phyloP scores from a whole-genome alignment of 2,888 invertebrate genomes.

The Cordilura impudica region DNA sequence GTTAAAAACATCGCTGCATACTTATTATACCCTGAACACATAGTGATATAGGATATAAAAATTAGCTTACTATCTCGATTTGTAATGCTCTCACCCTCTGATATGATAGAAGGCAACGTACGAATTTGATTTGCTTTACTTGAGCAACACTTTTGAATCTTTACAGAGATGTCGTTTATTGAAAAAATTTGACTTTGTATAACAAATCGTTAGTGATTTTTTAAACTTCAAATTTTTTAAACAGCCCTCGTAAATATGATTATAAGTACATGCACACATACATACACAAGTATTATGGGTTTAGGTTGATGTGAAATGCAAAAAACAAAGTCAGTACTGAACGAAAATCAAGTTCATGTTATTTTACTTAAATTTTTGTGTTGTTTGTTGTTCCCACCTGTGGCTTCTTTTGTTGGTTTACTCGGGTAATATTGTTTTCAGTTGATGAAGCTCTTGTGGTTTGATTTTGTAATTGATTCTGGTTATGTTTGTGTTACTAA shows the following conservation, averaged over 20 bases:
- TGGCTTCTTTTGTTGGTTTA: slow-evolving; percentile 47
- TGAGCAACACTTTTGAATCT: no score
- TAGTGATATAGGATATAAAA: no score
- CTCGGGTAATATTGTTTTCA: slow-evolving; percentile 18
- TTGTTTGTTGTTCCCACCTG: slow-evolving; percentile 62
- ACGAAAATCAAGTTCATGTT: slow-evolving; percentile 24
- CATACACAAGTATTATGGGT: background rate
- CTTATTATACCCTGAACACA: no score
- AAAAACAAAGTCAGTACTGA: slow-evolving; percentile 7
- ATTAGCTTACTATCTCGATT: no score
- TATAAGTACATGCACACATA: no score
- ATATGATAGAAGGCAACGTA: no score
- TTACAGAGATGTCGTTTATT: no score
- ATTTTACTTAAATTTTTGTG: slow-evolving; percentile 9
- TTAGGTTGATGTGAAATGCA: slow-evolving; percentile 19
- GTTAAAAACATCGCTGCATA: no score
- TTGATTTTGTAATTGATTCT: slow-evolving; percentile 44
- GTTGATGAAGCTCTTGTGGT: slow-evolving; percentile 33
- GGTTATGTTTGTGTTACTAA: slow-evolving; percentile 48
- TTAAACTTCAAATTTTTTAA: background rate
- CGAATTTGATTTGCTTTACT: no score
- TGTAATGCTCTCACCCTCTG: no score
- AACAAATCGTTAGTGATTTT: no score
- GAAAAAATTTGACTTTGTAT: no score
- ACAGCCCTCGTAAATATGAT: background rate